Conservation (phyloP, 2,113 vertebrate species). For the Rhynchopsitta pachyrhyncha region DNA sequence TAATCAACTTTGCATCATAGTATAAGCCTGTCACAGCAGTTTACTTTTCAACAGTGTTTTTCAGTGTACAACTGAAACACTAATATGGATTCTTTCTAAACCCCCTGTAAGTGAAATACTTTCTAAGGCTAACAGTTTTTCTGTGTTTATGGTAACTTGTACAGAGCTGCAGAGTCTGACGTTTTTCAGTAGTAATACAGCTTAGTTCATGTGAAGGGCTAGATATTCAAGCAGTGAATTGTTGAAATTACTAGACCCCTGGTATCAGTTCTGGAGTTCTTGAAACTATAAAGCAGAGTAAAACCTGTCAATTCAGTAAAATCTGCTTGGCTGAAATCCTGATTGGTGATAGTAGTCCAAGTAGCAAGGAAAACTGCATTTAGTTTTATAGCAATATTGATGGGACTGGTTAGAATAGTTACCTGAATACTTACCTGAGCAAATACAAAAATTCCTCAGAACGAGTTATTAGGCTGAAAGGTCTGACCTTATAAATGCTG, state of each 20-base stretch:
- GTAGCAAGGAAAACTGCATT: not conserved
- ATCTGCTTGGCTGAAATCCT: not conserved
- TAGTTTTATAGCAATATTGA: not conserved
- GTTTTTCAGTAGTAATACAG: not conserved
- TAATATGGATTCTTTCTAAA: not conserved
- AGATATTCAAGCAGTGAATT: not conserved
- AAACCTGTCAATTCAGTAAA: not conserved
- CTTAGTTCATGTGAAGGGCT: not conserved
- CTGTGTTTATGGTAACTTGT: rapidly evolving
- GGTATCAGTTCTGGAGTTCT: not conserved
- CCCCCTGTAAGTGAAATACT: not conserved
- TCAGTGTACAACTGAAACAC: not conserved
- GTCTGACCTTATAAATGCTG: not conserved
- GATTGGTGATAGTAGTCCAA: not conserved
- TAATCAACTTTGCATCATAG: not conserved
- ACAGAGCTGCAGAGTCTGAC: not conserved
- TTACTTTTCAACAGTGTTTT: not conserved
- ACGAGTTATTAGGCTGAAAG: not conserved
- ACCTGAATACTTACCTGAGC: not conserved
- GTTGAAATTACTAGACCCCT: not conserved
- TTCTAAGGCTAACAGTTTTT: not conserved
- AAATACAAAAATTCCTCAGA: not conserved
- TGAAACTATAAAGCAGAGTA: not conserved
- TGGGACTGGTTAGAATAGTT: not conserved
- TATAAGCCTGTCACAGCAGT: not conserved